Evolutionary conservation across 2,797 vertebrate species (phyloP), one percentile per base, ranked within the genome.

Genomic region (Alcedo quadribrachys): DNA sequence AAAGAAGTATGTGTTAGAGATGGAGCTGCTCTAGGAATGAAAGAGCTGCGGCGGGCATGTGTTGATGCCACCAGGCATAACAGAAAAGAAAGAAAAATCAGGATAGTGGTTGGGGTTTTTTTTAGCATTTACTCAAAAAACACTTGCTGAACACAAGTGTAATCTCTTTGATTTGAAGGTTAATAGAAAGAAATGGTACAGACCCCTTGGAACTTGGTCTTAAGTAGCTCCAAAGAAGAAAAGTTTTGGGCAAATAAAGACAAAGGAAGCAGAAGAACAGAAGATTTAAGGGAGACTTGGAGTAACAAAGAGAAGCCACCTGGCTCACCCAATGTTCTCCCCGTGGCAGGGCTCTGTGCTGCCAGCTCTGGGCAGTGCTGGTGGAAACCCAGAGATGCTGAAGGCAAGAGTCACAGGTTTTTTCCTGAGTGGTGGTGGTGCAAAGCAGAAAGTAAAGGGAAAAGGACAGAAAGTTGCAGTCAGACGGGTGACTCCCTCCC

Each of bases 51-150:
- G 83, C 20, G 11, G 90, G 94, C 90, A 58, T 92, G 88, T 97
- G 92, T 95, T 96, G 93, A 96, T 81, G 96, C 96, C 95, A 96
- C 86, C 83, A 96, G 95, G 95, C 95, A 96, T 91, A 96, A 96
- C 93, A 95, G 95, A 93, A 85, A 81, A 85, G 81, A 88, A 65
- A 88, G 57, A 25, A 66, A 89, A 91, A 91, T 43, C 51, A 53
- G 74, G 83, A 61, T 45, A 83, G 60, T 80, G 75, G 75, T 25
- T 24, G 12, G 15, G 0, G 6, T 75, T 90, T 81, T 89, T 83
- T 94, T 87, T 50, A 93, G 78, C 88, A 37, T 95, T 96, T 90
- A 87, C 63, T 92, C 93, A 67, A 77, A 71, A 94, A 95, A 32
- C 88, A 91, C 71, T 95, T 93, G 77, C 92, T 95, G 82, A 90